Base-by-base conservation (phyloP, 2,888 invertebrate genomes). In the Argynnis bischoffii region DNA sequence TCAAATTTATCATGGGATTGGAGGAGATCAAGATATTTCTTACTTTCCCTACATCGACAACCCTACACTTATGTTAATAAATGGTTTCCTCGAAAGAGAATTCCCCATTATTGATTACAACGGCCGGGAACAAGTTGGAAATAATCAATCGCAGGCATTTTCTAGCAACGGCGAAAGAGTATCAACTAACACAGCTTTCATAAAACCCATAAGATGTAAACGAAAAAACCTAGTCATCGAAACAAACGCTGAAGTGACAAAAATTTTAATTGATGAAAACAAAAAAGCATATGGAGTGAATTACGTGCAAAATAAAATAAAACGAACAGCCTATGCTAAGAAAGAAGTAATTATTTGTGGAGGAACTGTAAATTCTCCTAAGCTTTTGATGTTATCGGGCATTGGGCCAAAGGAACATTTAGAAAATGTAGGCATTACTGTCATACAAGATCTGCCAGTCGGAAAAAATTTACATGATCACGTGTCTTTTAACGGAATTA, bases 131-230 rank as follows among this genome's bases (percentile, higher is more conserved):
- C 94, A 95, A 78, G 74, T 94, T 6, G 94, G 95, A 0, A 92
- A 94, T 0, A 94, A 93, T 89, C 85, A 94, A 63, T 78, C 94
- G 0, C 95, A 95, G 79, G 87, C 93, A 0, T 92, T 94, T 0
- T 80, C 93, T 0, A 81, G 88, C 46, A 83, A 93, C 69, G 95
- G 95, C 0, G 81, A 86, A 73, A 88, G 95, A 67, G 86, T 92
- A 14, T 95, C 95, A 16, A 90, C 95, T 0, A 95, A 95, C 77
- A 87, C 83, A 0, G 95, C 95, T 0, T 95, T 94, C 77, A 94
- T 95, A 18, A 85, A 94, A 69, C 95, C 95, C 0, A 94, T 95
- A 31, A 85, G 95, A 48, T 83, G 92, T 51, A 93, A 77, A 67
- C 74, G 89, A 50, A 79, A 94, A 6, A 94, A 94, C 76, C 81